Conservation (phyloP, 2,888 invertebrate species). For the Nycteola revayana region DNA sequence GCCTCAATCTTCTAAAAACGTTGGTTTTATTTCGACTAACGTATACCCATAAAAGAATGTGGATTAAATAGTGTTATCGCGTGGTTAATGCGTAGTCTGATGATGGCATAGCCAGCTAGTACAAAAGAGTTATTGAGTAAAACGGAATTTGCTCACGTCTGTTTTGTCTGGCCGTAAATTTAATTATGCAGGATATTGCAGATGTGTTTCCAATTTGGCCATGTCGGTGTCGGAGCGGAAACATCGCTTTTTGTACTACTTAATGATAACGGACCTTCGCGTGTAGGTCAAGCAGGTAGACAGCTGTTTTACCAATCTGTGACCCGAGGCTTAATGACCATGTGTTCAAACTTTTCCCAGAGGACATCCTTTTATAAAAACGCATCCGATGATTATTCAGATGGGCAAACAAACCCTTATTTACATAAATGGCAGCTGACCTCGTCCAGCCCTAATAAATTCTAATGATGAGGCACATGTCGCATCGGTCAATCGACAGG, state of each 20-base stretch:
- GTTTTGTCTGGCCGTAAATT: conserved; percentile 46
- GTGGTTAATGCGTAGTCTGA: conserved; percentile 22
- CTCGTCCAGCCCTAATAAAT: conserved; percentile 68
- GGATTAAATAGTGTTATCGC: conserved; percentile 20
- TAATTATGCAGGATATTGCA: conserved; percentile 62
- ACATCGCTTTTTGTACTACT: conserved; percentile 58
- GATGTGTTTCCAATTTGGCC: conserved; percentile 60
- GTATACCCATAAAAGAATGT: no score
- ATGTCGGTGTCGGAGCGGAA: conserved; percentile 58
- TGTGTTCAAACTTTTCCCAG: conserved; percentile 54
- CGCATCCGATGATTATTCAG: conserved; percentile 49
- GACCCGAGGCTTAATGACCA: conserved; percentile 39
- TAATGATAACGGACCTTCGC: conserved; percentile 57
- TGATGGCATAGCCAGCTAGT: conserved; percentile 20
- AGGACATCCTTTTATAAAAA: conserved; percentile 35
- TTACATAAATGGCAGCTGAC: conserved; percentile 69
- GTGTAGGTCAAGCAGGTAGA: conserved; percentile 63
- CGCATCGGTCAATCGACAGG: conserved; percentile 51
- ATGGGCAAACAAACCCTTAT: conserved; percentile 53
- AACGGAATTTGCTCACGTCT: conserved; percentile 44
- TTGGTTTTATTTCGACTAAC: conserved; percentile 11
- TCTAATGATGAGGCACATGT: conserved; percentile 71
- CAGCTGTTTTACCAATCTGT: conserved; percentile 54
- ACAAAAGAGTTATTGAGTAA: conserved; percentile 36
- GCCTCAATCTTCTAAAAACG: conserved; percentile 19